These are phyloP conservation scores for Lampris incognitus DNA, from an alignment of 2,113 vertebrate genomes.

Conservation along the genomic window DNA sequence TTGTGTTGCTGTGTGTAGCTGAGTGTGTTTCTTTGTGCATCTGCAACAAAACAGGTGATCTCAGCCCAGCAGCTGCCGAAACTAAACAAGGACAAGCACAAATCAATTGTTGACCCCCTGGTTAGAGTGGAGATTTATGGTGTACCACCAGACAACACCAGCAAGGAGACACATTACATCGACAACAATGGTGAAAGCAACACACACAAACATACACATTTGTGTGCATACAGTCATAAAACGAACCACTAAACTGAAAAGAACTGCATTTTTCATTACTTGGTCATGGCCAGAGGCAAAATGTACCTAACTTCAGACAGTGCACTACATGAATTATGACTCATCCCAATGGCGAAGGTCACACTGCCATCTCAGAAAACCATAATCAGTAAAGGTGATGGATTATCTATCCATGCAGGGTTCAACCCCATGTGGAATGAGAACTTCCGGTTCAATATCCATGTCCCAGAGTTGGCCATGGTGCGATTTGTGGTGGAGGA, in stretches of 20 bases:
- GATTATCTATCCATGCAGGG: slow-evolving; percentile 75
- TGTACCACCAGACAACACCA: slow-evolving; percentile 83
- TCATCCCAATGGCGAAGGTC: background rate
- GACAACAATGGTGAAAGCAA: slow-evolving; percentile 87
- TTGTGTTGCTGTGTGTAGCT: background rate
- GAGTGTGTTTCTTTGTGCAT: background rate
- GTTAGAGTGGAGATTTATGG: slow-evolving; percentile 89
- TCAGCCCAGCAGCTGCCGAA: slow-evolving; percentile 97
- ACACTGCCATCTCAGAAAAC: background rate
- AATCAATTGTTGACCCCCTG: slow-evolving; percentile 93
- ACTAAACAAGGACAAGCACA: slow-evolving; percentile 88
- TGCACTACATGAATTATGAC: background rate
- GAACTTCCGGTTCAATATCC: slow-evolving; percentile 84
- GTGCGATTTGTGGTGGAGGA: slow-evolving; percentile 93
- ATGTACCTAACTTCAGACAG: no score
- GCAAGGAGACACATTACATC: slow-evolving; percentile 86
- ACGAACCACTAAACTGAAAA: background rate
- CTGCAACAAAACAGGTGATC: slow-evolving; percentile 84
- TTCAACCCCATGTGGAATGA: slow-evolving; percentile 93
- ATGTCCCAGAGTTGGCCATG: slow-evolving; percentile 88
- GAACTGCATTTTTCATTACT: background rate
- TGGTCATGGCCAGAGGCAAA: no score
- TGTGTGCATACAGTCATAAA: background rate
- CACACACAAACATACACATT: background rate
- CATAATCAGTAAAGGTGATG: background rate